phyloP scores from a whole-genome alignment of 1,140 invertebrate species.

The Anoplophora glabripennis region DNA sequence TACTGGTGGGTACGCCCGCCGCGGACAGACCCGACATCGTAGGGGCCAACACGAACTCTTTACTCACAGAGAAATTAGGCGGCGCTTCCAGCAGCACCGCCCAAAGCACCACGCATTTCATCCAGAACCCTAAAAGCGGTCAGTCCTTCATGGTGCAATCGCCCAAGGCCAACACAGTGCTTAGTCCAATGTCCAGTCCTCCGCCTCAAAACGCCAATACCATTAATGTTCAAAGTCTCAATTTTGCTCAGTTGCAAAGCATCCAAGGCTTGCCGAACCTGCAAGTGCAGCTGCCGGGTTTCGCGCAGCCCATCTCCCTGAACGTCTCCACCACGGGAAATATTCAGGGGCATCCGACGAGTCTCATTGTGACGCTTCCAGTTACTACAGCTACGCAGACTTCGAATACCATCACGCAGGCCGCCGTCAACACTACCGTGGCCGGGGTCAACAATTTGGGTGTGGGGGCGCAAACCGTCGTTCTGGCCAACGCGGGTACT shows the following conservation, averaged over 20 bases:
- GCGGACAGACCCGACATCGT: conserved; percentile 57
- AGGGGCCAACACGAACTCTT: conserved; percentile 55
- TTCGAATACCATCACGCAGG: conserved; percentile 48
- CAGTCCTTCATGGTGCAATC: conserved; percentile 39
- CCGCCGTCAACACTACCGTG: conserved; percentile 41
- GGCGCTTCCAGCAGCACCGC: conserved; percentile 46
- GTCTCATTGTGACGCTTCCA: conserved; percentile 50
- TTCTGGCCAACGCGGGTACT: conserved; percentile 55
- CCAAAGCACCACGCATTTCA: conserved; percentile 33
- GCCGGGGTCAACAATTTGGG: conserved; percentile 49
- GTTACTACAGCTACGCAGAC: conserved; percentile 40
- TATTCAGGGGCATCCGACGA: conserved; percentile 44
- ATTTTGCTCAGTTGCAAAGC: conserved; percentile 70
- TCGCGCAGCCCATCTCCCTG: conserved; percentile 73
- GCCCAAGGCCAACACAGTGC: conserved; percentile 36
- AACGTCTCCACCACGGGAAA: conserved; percentile 57
- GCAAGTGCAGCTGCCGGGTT: conserved; percentile 73
- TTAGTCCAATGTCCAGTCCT: conserved; percentile 58
- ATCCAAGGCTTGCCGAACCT: conserved; percentile 77
- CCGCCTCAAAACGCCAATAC: conserved; percentile 51
- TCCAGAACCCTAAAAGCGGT: conserved; percentile 33
- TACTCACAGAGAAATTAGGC: conserved; percentile 57
- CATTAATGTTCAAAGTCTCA: conserved; percentile 68
- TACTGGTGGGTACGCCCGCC: conserved; percentile 55
- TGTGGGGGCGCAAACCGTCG: conserved; percentile 53